Evolutionary conservation across 2,888 invertebrate genomes (phyloP), one percentile per base, ranked within the genome.

Genomic region (Dynastes hyllus): DNA sequence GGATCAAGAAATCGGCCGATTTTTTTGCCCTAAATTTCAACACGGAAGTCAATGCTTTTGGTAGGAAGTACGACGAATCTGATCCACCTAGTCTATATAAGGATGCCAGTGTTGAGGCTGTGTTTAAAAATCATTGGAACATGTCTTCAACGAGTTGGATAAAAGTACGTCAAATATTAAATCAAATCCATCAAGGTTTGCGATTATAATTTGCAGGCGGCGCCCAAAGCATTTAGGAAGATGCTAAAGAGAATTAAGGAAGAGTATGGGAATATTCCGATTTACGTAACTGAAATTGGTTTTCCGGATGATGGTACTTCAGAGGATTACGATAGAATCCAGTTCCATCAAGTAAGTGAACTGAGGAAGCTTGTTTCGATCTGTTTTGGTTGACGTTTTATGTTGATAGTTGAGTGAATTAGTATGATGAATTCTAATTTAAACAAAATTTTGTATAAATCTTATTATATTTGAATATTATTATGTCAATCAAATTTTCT

Each of bases 201-300:
- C 1, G 45, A 29, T 55, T 32, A 4, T 55, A 37, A 55, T 67
- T 53, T 79, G 51, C 32, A 85, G 79, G 37, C 75, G 9, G 69
- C 61, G 0, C 80, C 81, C 1, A 22, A 27, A 51, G 78, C 77
- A 1, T 66, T 81, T 11, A 61, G 67, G 27, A 78, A 80, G 50
- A 16, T 79, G 5, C 63, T 81, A 37, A 77, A 69, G 13, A 78
- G 69, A 22, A 50, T 81, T 6, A 78, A 75, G 45, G 45, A 69
- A 8, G 40, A 40, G 3, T 80, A 80, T 37, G 58, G 69, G 0
- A 76, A 80, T 37, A 22, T 78, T 29, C 67, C 73, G 13, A 75
- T 81, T 67, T 81, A 76, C 61, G 45, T 81, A 5, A 80, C 80
- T 0, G 81, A 81, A 71, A 78, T 77, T 66, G 81, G 81, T 8